phyloP scores from a whole-genome alignment of 2,797 vertebrate species.

The Falco peregrinus region DNA sequence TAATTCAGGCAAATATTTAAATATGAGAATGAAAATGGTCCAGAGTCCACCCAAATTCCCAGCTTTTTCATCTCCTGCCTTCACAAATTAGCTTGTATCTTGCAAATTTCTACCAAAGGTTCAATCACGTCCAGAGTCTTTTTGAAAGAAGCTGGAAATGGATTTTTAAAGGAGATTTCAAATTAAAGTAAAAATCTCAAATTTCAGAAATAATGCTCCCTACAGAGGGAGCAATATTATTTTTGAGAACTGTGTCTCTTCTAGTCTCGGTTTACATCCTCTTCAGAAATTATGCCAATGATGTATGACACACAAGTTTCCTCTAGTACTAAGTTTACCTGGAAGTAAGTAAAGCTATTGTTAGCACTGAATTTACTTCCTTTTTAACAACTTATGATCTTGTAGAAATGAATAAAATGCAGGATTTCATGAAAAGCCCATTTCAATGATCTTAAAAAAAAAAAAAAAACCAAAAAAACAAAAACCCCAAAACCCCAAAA shows the following conservation, averaged over 20 bases:
- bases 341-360: not conserved
- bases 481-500: not conserved
- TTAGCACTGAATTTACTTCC: not conserved
- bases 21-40: not conserved
- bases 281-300: not conserved
- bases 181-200: not conserved
- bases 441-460: not conserved
- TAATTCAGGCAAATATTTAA: conserved; percentile 22
- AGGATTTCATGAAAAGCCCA: not conserved
- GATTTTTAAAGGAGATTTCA: not conserved
- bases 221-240: not conserved
- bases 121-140: not conserved
- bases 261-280: not conserved
- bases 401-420: not conserved
- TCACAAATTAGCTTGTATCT: not conserved
- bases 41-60: not conserved
- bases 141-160: not conserved
- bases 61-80: conserved; percentile 1
- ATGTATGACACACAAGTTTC: not conserved
- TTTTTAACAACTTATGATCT: not conserved
- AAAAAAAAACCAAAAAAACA: not conserved
- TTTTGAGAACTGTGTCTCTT: not conserved
- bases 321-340: not conserved
- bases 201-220: not conserved
- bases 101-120: not conserved